A percentile compares a stretch with the other conserved stretches of the same genome.
These are phyloP conservation scores for Neogale vison DNA, from an alignment of 2,113 vertebrate genomes.

Conservation along the genomic window DNA sequence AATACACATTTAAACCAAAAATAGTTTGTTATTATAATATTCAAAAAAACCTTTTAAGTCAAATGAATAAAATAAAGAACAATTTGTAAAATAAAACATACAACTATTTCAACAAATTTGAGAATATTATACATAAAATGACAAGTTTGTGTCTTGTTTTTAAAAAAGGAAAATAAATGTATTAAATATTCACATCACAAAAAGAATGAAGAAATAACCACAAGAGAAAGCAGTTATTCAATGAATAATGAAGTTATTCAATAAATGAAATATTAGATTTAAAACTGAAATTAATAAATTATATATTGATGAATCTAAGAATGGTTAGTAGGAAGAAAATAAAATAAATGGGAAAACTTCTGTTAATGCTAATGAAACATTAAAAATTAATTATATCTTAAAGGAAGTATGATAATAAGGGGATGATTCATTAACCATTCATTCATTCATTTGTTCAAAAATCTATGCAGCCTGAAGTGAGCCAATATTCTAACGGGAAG, in stretches of 20 bases:
- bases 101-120: not conserved
- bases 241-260: not conserved
- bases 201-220: not conserved
- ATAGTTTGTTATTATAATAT: not conserved
- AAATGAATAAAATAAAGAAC: not conserved
- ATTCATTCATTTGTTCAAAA: not conserved
- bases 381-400: not conserved
- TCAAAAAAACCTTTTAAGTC: not conserved
- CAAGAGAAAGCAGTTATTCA: not conserved
- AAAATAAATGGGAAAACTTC: not conserved
- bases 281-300: not conserved
- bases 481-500: not conserved
- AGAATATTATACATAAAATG: not conserved
- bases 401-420: not conserved
- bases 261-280: not conserved
- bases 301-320: not conserved
- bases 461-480: not conserved
- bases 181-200: not conserved
- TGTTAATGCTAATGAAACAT: not conserved
- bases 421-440: not conserved
- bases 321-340: not conserved
- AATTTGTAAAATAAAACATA: not conserved
- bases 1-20: not conserved
- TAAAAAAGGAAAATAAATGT: not conserved
- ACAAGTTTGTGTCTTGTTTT: not conserved